phyloP scores from a whole-genome alignment of 2,113 vertebrate genomes.

The Centrocercus urophasianus region DNA sequence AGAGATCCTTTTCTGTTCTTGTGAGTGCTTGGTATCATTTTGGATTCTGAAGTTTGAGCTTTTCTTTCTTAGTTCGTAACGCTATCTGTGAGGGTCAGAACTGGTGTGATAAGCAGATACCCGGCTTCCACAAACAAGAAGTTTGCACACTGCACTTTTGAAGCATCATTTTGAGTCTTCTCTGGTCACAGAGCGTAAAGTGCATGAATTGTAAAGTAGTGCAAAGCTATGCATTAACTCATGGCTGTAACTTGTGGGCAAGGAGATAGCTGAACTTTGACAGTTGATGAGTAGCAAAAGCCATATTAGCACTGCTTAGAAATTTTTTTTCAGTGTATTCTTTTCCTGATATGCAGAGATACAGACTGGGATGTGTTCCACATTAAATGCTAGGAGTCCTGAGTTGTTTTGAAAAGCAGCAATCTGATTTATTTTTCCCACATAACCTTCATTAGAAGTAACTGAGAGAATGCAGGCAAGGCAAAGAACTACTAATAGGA shows the following conservation, averaged over 20 bases:
- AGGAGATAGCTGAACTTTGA: not conserved
- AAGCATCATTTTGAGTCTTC: not conserved
- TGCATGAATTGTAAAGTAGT: not conserved
- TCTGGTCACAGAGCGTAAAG: not conserved
- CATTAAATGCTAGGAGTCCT: not conserved
- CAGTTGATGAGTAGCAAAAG: not conserved
- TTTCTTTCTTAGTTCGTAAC: not conserved
- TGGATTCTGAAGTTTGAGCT: not conserved
- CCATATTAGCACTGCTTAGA: not conserved
- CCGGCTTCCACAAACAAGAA: not conserved
- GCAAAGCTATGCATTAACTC: not conserved
- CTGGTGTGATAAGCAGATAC: not conserved
- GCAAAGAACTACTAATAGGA: not conserved
- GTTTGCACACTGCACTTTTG: not conserved
- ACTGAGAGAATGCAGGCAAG: not conserved
- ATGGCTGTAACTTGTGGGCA: not conserved
- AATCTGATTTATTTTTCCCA: not conserved
- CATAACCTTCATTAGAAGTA: not conserved
- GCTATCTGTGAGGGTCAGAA: not conserved
- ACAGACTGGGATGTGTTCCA: not conserved
- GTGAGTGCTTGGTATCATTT: not conserved
- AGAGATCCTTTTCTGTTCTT: not conserved
- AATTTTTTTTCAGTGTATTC: not conserved
- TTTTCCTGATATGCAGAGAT: not conserved
- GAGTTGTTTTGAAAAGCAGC: not conserved